A percentile compares a stretch with the other conserved stretches of the same genome.
phyloP scores from a whole-genome alignment of 1,140 invertebrate genomes.

The Grapholita molesta region DNA sequence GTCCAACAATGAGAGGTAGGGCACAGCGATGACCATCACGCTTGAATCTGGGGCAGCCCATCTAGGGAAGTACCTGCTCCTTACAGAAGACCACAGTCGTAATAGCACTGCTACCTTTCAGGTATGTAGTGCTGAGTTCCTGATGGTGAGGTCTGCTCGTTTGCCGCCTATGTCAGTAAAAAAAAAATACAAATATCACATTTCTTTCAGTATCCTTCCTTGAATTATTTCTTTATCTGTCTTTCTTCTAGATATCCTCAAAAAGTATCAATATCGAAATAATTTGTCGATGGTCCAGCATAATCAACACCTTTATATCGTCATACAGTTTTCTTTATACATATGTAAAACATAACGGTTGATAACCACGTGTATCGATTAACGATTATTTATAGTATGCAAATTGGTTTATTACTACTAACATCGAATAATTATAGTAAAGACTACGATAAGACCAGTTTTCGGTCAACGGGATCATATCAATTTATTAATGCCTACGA shows the following conservation, averaged over 20 bases:
- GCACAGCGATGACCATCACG: too few relatives aligned
- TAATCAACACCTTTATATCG: background rate
- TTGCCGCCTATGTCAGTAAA: too few relatives aligned
- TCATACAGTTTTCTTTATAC: background rate
- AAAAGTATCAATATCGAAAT: background rate
- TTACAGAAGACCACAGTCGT: too few relatives aligned
- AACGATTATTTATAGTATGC: background rate
- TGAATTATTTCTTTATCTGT: too few relatives aligned
- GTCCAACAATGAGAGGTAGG: too few relatives aligned
- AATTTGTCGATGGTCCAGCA: background rate
- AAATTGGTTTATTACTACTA: background rate
- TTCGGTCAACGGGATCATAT: background rate
- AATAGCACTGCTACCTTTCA: too few relatives aligned
- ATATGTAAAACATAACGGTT: background rate
- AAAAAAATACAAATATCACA: too few relatives aligned
- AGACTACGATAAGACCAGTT: background rate
- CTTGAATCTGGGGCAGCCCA: too few relatives aligned
- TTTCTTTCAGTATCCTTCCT: too few relatives aligned
- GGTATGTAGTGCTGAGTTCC: too few relatives aligned
- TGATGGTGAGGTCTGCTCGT: too few relatives aligned
- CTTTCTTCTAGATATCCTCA: background rate
- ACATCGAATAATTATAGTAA: background rate
- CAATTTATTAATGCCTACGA: background rate
- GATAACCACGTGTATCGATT: background rate
- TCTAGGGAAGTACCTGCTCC: too few relatives aligned